Conservation (phyloP, 1,140 invertebrate genomes). For the Heliconius eleuchia region DNA sequence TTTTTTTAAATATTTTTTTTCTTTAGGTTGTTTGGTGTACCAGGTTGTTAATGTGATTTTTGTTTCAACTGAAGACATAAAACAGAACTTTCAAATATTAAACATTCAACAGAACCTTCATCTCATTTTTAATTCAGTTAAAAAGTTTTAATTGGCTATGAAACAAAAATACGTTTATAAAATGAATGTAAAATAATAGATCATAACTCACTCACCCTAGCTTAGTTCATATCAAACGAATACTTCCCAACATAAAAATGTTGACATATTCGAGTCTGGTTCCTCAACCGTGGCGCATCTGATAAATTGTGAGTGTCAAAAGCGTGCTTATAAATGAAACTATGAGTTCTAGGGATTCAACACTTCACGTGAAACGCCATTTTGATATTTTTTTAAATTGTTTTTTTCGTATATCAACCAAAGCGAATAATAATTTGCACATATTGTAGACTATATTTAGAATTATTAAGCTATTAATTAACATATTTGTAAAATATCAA, state of each 20-base stretch:
- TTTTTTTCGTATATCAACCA: background rate
- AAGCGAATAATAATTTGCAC: too few relatives aligned
- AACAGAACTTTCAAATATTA: too few relatives aligned
- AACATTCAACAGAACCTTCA: too few relatives aligned
- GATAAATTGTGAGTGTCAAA: conserved; percentile 23
- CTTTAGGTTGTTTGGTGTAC: too few relatives aligned
- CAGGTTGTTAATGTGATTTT: too few relatives aligned
- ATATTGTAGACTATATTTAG: too few relatives aligned
- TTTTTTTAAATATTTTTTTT: too few relatives aligned
- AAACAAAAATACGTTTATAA: background rate
- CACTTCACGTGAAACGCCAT: background rate
- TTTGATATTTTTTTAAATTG: background rate
- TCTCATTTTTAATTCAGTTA: too few relatives aligned
- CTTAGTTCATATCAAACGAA: conserved; percentile 1
- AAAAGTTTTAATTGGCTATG: too few relatives aligned
- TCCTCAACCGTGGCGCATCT: background rate
- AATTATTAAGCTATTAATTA: too few relatives aligned
- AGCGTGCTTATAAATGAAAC: conserved; percentile 24
- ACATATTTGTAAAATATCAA: too few relatives aligned
- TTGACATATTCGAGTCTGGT: conserved; percentile 17
- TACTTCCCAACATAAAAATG: conserved; percentile 7
- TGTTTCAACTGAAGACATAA: too few relatives aligned
- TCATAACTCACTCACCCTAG: background rate
- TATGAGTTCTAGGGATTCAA: background rate
- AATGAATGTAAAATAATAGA: background rate